Evolutionary conservation across 2,888 invertebrate species (phyloP).

Genomic region (Cerceris rybyensis): DNA sequence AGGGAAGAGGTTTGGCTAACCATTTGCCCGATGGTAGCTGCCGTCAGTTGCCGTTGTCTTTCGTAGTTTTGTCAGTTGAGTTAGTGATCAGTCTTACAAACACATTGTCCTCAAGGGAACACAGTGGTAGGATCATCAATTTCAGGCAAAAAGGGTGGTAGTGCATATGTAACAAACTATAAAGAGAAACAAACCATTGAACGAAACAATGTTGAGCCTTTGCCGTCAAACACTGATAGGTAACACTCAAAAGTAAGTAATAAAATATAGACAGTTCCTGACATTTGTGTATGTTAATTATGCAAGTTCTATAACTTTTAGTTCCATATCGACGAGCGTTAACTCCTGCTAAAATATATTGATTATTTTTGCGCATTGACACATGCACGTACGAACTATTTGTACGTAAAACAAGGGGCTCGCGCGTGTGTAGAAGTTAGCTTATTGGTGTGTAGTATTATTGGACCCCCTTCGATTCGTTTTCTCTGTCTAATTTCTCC

Average conservation of each 20-base stretch:
- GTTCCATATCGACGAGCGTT: background rate
- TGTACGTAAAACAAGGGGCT: constrained; percentile 18
- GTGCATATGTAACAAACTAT: constrained; percentile 18
- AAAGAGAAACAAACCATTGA: constrained; percentile 17
- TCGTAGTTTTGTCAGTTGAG: constrained; percentile 57
- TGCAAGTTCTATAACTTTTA: background rate
- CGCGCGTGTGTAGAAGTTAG: constrained; percentile 33
- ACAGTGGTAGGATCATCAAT: background rate
- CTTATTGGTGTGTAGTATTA: constrained; percentile 39
- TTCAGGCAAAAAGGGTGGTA: constrained; percentile 4
- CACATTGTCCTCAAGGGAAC: constrained; percentile 12
- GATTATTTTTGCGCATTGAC: constrained; percentile 60
- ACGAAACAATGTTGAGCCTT: constrained; percentile 74
- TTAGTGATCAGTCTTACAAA: constrained; percentile 26
- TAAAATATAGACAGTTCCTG: background rate
- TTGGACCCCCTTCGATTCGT: constrained; percentile 40
- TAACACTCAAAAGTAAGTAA: constrained; percentile 79
- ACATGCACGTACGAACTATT: constrained; percentile 22
- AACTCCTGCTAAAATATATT: constrained; percentile 42
- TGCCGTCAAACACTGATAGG: constrained; percentile 76
- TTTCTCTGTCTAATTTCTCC: constrained; percentile 33
- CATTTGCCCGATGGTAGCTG: constrained; percentile 70
- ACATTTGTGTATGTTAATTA: background rate
- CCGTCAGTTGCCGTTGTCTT: constrained; percentile 56
- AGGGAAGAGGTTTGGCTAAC: constrained; percentile 55